Conservation (phyloP, 2,797 vertebrate genomes). For the Dryobates pubescens region DNA sequence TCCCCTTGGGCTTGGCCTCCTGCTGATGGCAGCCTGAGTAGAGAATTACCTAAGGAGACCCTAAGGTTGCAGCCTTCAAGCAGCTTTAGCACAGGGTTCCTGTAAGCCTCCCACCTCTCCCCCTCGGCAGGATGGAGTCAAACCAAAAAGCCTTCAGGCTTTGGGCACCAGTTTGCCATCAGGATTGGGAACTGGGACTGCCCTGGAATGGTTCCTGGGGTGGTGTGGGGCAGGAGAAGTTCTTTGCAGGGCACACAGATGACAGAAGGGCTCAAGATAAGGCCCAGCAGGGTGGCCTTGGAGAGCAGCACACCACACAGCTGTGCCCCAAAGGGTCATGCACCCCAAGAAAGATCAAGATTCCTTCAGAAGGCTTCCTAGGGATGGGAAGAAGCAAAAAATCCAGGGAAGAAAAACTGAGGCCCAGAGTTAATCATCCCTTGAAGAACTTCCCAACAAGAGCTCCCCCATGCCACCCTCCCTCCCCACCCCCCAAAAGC, state of each 20-base stretch:
- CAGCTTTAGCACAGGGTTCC: neutral
- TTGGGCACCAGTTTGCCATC: too few species aligned
- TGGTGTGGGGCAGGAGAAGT: neutral
- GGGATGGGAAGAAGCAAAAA: neutral
- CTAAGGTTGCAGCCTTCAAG: neutral
- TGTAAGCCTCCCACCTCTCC: neutral
- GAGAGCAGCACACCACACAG: neutral
- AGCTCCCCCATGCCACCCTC: fast-evolving
- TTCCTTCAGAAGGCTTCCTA: neutral
- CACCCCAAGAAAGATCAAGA: neutral
- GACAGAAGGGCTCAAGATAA: neutral
- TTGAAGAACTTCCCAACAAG: neutral
- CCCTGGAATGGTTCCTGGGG: fast-evolving
- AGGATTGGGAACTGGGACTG: too few species aligned
- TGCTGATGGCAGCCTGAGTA: neutral
- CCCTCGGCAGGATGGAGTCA: neutral
- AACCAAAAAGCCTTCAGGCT: neutral
- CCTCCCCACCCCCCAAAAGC: neutral
- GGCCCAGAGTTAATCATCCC: fast-evolving
- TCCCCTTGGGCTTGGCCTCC: neutral
- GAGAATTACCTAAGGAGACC: too few species aligned
- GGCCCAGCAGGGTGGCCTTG: fast-evolving
- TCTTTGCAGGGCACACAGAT: neutral
- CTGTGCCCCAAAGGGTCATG: neutral
- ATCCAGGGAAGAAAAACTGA: too few species aligned